Evolutionary conservation across 2,113 vertebrate genomes (phyloP), one percentile per base, ranked within the genome.

Genomic region (Amblyopsis rosae): DNA sequence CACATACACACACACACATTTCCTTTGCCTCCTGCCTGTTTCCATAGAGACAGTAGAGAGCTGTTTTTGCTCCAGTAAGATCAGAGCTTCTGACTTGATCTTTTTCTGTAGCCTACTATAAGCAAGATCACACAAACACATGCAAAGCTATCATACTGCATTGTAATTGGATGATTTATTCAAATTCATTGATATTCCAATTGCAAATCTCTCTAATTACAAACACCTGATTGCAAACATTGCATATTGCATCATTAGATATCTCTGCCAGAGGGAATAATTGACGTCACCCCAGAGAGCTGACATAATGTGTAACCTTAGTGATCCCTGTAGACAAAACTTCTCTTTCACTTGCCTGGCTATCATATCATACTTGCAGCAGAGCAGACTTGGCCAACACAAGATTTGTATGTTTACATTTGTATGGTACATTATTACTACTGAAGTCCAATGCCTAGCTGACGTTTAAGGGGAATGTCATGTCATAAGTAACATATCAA

Each of bases 1-100:
- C 49, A 71, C 12, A 58, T 49, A 67, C 56, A 55, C 5, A 70
- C 59, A 66, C 15, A 65, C 57, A 72, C 63, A 62, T 54, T 64
- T 80, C 63, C 65, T 75, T 79, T 65, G 57, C 59, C 72, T 72
- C 76, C 68, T 61, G 71, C 75, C 70, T 86, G 87, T 89, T 87
- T 76, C 87, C 84, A 87, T 88, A 84, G 87, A 76, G 77, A 90
- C 81, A 70, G 70, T 58, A 71, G 80, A 75, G 80, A 87, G 86
- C 75, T 60, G 67, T 74, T 79, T 26, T 80, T 76, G 75, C 68
- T 77, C 60, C 70, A 75, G 57, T 17, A 50, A 68, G 73, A 83
- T 80, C 74, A 84, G 66, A 80, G 62, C 16, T 17, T 76, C 69
- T 76, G 75, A 72, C 74, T 81, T 72, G 63, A 81, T 79, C 26